Evolutionary conservation across 2,888 invertebrate species (phyloP), one percentile per base, ranked within the genome.

Genomic region (Lissocephala sabroskyi): DNA sequence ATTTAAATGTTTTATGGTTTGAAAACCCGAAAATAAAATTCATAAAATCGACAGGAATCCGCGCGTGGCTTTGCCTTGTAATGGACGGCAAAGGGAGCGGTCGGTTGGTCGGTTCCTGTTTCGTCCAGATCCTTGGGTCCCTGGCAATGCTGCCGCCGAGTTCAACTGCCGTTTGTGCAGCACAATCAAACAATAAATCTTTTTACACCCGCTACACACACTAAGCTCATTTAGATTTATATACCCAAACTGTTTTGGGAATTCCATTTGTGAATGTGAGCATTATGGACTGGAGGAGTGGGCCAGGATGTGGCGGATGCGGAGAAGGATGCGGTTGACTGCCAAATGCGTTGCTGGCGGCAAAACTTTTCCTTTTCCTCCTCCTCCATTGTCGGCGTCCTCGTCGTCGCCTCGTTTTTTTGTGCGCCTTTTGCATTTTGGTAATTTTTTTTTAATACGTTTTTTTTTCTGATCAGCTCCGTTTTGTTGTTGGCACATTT

Each of bases 171-270:
- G 42, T 14, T 26, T n/a, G n/a, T n/a, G 41, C 40, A 47, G 56
- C 63, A 56, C 63, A 66, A 76, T 71, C 76, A 76, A 71, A 71
- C 70, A 76, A 71, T 71, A 71, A 71, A 71, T 71, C 77, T 65
- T 45, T 47, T 45, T 52, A 16, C 42, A 40, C 44, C 49, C 45
- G 51, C 55, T 53, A 52, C 62, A 68, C 51, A 53, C 59, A 61
- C 64, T 75, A 68, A 68, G 75, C 75, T 75, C 67, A 71, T 75
- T 68, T 68, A 66, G 68, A 71, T 71, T 75, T 75, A 75, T 74
- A 65, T 52, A 63, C 52, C 56, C 3, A 33, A 52, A 59, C 55
- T 45, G 73, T 56, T 71, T 51, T 45, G 64, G 59, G 60, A 58
- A 61, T 71, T 63, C 61, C 71, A 63, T 66, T 75, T 53, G 53